Evolutionary conservation across 2,113 vertebrate genomes (phyloP).

Genomic region (Spilogale gracilis): DNA sequence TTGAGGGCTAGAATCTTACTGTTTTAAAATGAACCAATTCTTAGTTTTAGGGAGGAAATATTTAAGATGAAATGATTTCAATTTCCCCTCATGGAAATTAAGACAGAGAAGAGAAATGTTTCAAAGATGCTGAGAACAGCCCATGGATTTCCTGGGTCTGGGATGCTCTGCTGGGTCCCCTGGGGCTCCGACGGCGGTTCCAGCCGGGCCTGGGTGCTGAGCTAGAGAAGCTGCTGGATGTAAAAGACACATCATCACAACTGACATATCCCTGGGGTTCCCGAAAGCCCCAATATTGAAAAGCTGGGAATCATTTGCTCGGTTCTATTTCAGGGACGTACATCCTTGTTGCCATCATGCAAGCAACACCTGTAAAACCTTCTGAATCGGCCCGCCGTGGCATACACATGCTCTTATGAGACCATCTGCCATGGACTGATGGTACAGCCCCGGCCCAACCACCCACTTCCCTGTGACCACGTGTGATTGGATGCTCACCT

Average conservation of each 20-base stretch:
- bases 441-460: background rate
- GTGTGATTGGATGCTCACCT: background rate
- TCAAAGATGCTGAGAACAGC: background rate
- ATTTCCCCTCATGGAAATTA: background rate
- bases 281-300: background rate
- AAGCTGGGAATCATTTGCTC: background rate
- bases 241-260: background rate
- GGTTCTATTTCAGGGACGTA: background rate
- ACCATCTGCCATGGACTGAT: background rate
- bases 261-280: too few species aligned
- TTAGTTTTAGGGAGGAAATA: background rate
- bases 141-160: background rate
- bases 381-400: background rate
- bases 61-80: background rate
- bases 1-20: background rate
- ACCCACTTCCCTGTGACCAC: background rate
- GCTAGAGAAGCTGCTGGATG: background rate
- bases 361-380: background rate
- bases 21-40: background rate
- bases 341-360: background rate
- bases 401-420: background rate
- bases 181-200: background rate
- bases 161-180: background rate
- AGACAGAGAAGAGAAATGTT: background rate
- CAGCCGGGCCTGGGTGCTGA: background rate